Evolutionary conservation across 1,140 invertebrate species (phyloP), one percentile per base, ranked within the genome.

Genomic region (Temnothorax curvispinosus): DNA sequence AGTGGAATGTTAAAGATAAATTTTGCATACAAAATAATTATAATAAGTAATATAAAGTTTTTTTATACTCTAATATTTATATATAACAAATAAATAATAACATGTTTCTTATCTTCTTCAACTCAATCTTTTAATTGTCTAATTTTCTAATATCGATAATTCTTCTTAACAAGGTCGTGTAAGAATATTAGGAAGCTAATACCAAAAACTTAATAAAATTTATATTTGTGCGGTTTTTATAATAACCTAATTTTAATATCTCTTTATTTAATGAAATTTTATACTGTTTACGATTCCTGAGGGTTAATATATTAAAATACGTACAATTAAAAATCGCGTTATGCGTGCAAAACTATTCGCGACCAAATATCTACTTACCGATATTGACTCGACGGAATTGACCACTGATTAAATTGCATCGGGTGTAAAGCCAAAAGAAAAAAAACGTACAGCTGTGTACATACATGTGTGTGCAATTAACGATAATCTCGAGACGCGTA

Each of bases 241-340:
- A 27, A 27, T 27, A 27, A 38, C 1, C 15, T 52, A 50, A 65
- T 32, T 78, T 64, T 64, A 69, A 52, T 60, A 32, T 67, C 1
- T 52, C 18, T 69, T 52, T 80, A 75, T 41, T 60, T 52, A 41
- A 9, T 18, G 27, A 67, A 80, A 41, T 18, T 38, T 80, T 41
- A 44, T 69, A 64, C 27, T 27, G 18, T 65, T 62, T 32, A 44
- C 18, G 11, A 38, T 5, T 50, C 6, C 13, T 80, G 62, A 69
- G 21, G 35, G 47, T 81, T 69, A 77, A 75, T 41, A 47, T 47
- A 44, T 76, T 77, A 11, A 47, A 44, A 35, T 13, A 6, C 32
- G 1, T 9, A 11, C 15, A 52, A 32, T 18, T 56, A 9, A 27
- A 54, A n/a, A 47, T 58, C 3, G 52, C 27, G 18, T 41, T 60